Evolutionary conservation across 2,113 vertebrate genomes (phyloP).

Genomic region (Xiphias gladius): DNA sequence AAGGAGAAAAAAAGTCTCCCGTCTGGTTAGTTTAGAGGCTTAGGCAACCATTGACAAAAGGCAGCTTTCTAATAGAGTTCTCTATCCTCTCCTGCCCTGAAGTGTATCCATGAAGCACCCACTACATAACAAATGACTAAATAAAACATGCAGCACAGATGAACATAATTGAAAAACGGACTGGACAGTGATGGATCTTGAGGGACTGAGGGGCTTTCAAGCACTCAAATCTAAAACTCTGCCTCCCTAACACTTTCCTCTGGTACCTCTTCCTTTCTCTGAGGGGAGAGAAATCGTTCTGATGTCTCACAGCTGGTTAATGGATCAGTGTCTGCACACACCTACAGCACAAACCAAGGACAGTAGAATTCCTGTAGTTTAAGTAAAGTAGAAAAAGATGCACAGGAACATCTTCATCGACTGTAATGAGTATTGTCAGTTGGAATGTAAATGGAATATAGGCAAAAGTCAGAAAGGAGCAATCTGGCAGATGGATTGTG

Average conservation of each 20-base stretch:
- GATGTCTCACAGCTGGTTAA: slow-evolving; percentile 24
- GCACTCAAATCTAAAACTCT: slow-evolving; percentile 49
- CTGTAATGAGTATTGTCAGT: slow-evolving; percentile 54
- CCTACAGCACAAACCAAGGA: slow-evolving; percentile 15
- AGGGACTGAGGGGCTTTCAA: slow-evolving; percentile 60
- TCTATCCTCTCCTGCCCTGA: slow-evolving; percentile 26
- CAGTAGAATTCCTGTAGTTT: background rate
- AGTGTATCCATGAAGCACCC: slow-evolving; percentile 31
- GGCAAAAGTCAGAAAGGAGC: slow-evolving; percentile 42
- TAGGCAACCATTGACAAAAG: slow-evolving; percentile 18
- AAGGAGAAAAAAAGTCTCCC: background rate
- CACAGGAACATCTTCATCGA: background rate
- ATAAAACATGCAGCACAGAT: slow-evolving; percentile 58
- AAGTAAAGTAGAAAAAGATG: slow-evolving; percentile 30
- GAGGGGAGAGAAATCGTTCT: slow-evolving; percentile 30
- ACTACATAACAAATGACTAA: slow-evolving; percentile 47
- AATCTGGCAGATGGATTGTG: slow-evolving; percentile 62
- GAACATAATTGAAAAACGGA: slow-evolving; percentile 50
- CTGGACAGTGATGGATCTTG: slow-evolving; percentile 53
- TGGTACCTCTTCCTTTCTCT: slow-evolving; percentile 33
- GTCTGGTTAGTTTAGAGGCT: slow-evolving; percentile 8
- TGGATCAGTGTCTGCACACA: slow-evolving; percentile 27
- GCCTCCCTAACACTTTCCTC: slow-evolving; percentile 43
- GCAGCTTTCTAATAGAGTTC: slow-evolving; percentile 43
- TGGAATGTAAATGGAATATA: slow-evolving; percentile 57